Evolutionary conservation across 1,140 invertebrate species (phyloP), one percentile per base, ranked within the genome.

Genomic region (Leptopilina boulardi): DNA sequence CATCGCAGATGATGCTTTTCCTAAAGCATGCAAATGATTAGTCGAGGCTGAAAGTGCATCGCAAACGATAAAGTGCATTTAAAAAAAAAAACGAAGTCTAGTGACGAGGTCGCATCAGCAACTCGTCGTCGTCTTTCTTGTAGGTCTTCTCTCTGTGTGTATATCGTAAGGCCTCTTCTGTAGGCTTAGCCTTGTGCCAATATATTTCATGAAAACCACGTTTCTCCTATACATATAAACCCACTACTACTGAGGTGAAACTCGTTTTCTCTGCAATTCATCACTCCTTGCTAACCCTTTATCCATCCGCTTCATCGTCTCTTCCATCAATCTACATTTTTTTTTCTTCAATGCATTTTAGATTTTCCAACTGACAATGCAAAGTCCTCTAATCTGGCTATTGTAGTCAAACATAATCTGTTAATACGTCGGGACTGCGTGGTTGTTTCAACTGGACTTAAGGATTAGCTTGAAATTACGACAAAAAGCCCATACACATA

Each of bases 141-240:
- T 86, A 78, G 84, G 88, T 88, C 88, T 89, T 89, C 88, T 38
- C 34, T 34, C 30, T 34, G n/a, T 77, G 80, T 77, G 80, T 82
- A 79, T 72, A 82, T 87, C 80, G 84, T 90, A 89, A 72, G 87
- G 86, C 81, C 87, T 89, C 85, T 38, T 38, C 73, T n/a, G 23
- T 74, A 81, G 80, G 80, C 83, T 84, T 79, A 86, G 76, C 72
- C 44, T 71, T 54, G 74, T 81, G 77, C 79, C 82, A 83, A 85
- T 87, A n/a, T n/a, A 86, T 86, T 84, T 76, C 73, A 74, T 78
- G 74, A 79, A 81, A 83, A 85, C 71, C 76, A 71, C 75, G 76
- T 38, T 38, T 34, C 30, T n/a, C 34, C 34, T 9, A 38, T 6
- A 4, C 5, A 6, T 2, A 38, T n/a, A n/a, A n/a, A n/a, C n/a